Percentiles rank a stretch among this genome's conserved stretches.
Conservation (phyloP, 2,888 invertebrate genomes). For the Anthophora plumipes region DNA sequence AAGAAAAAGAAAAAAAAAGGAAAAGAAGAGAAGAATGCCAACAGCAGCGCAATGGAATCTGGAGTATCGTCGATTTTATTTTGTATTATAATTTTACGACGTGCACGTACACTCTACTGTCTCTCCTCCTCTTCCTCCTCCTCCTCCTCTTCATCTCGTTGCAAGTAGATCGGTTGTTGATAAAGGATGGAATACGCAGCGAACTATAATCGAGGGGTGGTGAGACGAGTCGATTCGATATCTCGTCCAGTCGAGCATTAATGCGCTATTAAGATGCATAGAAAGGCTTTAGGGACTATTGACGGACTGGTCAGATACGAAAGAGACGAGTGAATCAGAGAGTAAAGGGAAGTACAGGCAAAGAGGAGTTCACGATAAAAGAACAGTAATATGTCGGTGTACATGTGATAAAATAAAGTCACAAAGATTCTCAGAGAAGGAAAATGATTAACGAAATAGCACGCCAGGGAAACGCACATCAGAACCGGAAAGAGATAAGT, state of each 20-base stretch:
- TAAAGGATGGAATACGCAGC: neutral
- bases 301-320: slow-evolving; percentile 1
- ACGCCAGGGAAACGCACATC: neutral
- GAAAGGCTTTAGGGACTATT: slow-evolving; percentile 17
- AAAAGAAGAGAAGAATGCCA: neutral
- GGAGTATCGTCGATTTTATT: slow-evolving; percentile 42
- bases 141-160: neutral
- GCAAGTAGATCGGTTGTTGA: neutral
- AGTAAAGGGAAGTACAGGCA: neutral
- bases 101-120: neutral
- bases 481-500: slow-evolving; percentile 17
- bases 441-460: slow-evolving; percentile 14
- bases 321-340: neutral
- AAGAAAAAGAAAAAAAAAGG: neutral
- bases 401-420: slow-evolving; percentile 8
- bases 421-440: neutral
- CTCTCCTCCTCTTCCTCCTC: no score
- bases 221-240: slow-evolving; percentile 32
- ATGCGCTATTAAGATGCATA: slow-evolving; percentile 51
- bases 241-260: slow-evolving; percentile 39
- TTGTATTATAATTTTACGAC: slow-evolving; percentile 35
- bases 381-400: slow-evolving; percentile 22
- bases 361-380: slow-evolving; percentile 20
- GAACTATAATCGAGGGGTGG: slow-evolving; percentile 1
- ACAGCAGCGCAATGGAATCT: slow-evolving; percentile 28